phyloP scores from a whole-genome alignment of 2,888 invertebrate species.

The Oscheius myriophilus region DNA sequence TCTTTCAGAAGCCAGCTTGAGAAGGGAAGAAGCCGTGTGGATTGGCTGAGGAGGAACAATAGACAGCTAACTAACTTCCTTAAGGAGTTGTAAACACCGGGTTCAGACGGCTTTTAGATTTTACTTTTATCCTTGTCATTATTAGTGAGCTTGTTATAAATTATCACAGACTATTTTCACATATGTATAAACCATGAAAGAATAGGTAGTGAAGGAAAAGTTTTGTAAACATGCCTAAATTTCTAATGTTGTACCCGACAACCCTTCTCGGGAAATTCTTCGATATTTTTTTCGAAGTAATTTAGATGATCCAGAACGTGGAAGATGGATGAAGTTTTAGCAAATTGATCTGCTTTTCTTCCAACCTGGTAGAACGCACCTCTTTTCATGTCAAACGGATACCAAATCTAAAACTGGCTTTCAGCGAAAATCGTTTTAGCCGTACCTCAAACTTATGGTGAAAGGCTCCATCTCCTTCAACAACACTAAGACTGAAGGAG shows the following conservation, averaged over 20 bases:
- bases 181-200: too few relatives aligned
- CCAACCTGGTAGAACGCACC: conserved; percentile 4
- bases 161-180: too few relatives aligned
- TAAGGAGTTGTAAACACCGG: conserved; percentile 22
- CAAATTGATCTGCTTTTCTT: conserved; percentile 1
- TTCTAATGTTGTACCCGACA: background rate
- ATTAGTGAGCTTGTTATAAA: conserved; percentile 1
- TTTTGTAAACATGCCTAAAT: too few relatives aligned
- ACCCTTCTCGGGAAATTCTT: conserved; percentile 10
- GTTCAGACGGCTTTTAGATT: conserved; percentile 9
- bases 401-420: conserved; percentile 14
- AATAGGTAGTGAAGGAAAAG: too few relatives aligned
- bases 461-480: conserved; percentile 1
- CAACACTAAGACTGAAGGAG: background rate
- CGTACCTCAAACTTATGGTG: conserved; percentile 13
- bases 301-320: background rate
- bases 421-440: too few relatives aligned
- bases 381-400: background rate
- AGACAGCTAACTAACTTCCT: conserved; percentile 10
- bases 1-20: conserved; percentile 25
- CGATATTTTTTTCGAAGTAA: conserved; percentile 7
- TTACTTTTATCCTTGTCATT: background rate
- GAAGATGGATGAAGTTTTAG: background rate
- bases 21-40: conserved; percentile 15
- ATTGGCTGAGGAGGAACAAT: conserved; percentile 19